These are phyloP conservation scores for Gnathonemus longibarbis DNA, from an alignment of 2,113 vertebrate species.

Conservation along the genomic window DNA sequence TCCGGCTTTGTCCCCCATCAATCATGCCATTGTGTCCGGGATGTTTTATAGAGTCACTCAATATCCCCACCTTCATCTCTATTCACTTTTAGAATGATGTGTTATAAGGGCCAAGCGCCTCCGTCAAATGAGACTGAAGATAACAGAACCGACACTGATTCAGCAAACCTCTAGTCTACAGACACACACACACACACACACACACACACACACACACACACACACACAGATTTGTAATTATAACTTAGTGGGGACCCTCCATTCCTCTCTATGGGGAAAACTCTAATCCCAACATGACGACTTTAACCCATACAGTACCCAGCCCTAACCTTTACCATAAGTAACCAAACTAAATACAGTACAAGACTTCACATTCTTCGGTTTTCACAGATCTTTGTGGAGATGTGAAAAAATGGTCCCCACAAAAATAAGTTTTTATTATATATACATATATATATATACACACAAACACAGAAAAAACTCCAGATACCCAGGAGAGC, in stretches of 20 bases:
- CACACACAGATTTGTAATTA: neutral
- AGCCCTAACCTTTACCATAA: no score
- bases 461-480: no score
- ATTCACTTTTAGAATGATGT: constrained; percentile 84
- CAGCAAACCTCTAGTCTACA: constrained; percentile 13
- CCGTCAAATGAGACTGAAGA: constrained; percentile 60
- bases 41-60: constrained; percentile 94
- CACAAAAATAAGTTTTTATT: no score
- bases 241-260: no score
- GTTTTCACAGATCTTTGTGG: no score
- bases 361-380: no score
- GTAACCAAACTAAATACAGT: no score
- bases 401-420: no score
- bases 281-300: no score
- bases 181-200: neutral
- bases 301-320: no score
- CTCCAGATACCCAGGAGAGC: neutral
- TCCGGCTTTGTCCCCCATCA: constrained; percentile 93
- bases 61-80: constrained; percentile 93
- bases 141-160: constrained; percentile 33
- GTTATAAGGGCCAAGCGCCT: constrained; percentile 76
- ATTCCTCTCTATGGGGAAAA: no score
- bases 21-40: constrained; percentile 86
- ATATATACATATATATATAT: no score
- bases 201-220: neutral